Base-by-base conservation (phyloP, 1,140 invertebrate genomes). In the Drosophila baimaii region DNA sequence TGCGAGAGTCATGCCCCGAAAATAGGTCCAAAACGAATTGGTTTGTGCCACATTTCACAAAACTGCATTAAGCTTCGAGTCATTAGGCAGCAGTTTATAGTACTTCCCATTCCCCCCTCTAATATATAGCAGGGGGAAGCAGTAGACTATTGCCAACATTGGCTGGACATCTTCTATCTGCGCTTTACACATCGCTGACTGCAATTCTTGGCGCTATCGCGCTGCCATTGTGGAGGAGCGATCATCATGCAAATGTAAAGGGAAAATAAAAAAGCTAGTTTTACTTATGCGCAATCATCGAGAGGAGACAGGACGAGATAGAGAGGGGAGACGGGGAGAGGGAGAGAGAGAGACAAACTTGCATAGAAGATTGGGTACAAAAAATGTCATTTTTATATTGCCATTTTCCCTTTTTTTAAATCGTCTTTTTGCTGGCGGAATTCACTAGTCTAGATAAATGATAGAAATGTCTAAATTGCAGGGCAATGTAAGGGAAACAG, bases 31-130 rank as follows among this genome's bases (percentile, higher is more conserved):
- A 57, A 54, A 57, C 56, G 35, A 79, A 62, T 77, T 65, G 64
- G 52, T 33, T 61, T 59, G 51, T 80, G 73, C 29, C 49, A 59
- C 69, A 79, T 83, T 79, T 73, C 66, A 68, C 63, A 73, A 82
- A 84, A 88, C 21, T 85, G 82, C 82, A 85, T 88, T 85, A 69
- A 72, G 62, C 64, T 88, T 72, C 82, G 68, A 58, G 69, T 81
- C 69, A 85, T 88, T 85, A 79, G 83, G 74, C 79, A 77, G 73
- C 61, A 55, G 21, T 64, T 66, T 65, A 44, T 21, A 15, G 29
- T 51, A 4, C 17, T 3, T 6, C 31, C 31, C 29, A 9, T 12
- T 58, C 57, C 6, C 21, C n/a, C 35, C 6, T 47, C 64, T 29
- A 19, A 21, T 23, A 35, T 41, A 44, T 10, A 33, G 29, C 29